These are phyloP conservation scores for Calephelis nemesis DNA, from an alignment of 1,140 invertebrate species.

Conservation along the genomic window DNA sequence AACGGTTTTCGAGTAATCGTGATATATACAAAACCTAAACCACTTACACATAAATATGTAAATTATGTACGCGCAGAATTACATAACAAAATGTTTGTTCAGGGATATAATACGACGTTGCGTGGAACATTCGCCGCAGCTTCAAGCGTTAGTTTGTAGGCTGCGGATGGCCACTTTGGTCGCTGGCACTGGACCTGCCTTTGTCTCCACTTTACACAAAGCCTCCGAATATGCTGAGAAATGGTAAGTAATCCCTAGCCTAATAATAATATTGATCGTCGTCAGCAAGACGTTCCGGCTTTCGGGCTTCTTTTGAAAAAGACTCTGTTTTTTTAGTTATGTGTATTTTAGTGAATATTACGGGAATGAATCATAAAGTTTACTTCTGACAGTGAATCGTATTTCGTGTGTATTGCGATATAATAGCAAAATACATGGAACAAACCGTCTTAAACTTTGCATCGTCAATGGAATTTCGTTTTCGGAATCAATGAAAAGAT, in stretches of 20 bases:
- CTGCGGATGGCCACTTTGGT: slow-evolving; percentile 82
- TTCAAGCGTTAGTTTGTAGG: slow-evolving; percentile 89
- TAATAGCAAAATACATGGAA: too few species aligned
- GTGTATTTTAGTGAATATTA: too few species aligned
- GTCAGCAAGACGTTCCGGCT: neutral
- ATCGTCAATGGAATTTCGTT: too few species aligned
- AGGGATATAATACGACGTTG: slow-evolving; percentile 84
- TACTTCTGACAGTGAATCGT: too few species aligned
- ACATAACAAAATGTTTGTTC: neutral
- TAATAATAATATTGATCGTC: neutral
- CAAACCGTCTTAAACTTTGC: too few species aligned
- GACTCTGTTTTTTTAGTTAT: neutral
- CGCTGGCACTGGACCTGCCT: slow-evolving; percentile 78
- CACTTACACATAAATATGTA: too few species aligned
- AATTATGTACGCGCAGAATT: neutral
- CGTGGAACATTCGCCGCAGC: slow-evolving; percentile 88
- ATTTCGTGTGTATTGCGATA: too few species aligned
- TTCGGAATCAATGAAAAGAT: too few species aligned
- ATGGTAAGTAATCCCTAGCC: slow-evolving; percentile 49
- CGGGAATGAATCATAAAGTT: too few species aligned
- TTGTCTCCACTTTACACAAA: slow-evolving; percentile 74
- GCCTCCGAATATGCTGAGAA: slow-evolving; percentile 60
- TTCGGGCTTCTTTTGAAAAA: neutral
- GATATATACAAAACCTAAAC: too few species aligned
- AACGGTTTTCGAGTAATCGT: too few species aligned